Percentiles rank a stretch among this genome's conserved stretches.
These are phyloP conservation scores for Sinentomon sp. DNA, from an alignment of 2,888 invertebrate genomes.

Conservation along the genomic window DNA sequence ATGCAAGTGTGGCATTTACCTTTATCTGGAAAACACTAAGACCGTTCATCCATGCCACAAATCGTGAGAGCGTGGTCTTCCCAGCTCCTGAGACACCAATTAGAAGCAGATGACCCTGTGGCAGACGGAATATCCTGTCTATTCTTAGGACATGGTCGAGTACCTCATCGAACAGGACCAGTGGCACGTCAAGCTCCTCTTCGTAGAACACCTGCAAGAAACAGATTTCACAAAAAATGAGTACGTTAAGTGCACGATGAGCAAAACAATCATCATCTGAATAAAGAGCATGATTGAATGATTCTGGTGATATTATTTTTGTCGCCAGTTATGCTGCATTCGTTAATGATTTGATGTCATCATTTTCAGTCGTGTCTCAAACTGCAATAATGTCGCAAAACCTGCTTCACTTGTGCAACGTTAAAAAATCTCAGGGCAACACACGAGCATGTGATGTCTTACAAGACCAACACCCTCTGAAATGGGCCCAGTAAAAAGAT, in stretches of 20 bases:
- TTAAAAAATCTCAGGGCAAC: no score
- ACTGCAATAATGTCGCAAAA: no score
- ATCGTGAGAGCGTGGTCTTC: slow-evolving; percentile 92
- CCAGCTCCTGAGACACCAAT: slow-evolving; percentile 98
- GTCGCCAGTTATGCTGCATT: no score
- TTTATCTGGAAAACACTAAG: slow-evolving; percentile 96
- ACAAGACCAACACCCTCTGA: no score
- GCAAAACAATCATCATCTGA: no score
- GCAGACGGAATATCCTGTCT: slow-evolving; percentile 95
- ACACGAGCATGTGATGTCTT: no score
- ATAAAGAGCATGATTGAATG: no score
- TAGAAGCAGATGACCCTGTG: slow-evolving; percentile 85
- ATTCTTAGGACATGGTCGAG: slow-evolving; percentile 93
- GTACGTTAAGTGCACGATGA: background rate
- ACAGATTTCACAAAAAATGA: background rate
- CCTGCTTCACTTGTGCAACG: no score
- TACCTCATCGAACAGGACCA: slow-evolving; percentile 98
- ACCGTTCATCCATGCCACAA: slow-evolving; percentile 99
- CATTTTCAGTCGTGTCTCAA: no score
- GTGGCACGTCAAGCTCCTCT: slow-evolving; percentile 90
- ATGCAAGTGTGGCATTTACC: slow-evolving; percentile 24
- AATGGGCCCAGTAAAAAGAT: no score
- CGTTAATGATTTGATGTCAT: no score
- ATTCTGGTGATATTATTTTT: no score
- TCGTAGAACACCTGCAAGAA: slow-evolving; percentile 79